Evolutionary conservation across 2,888 invertebrate genomes (phyloP), one percentile per base, ranked within the genome.

Genomic region (Hetaerina titia): DNA sequence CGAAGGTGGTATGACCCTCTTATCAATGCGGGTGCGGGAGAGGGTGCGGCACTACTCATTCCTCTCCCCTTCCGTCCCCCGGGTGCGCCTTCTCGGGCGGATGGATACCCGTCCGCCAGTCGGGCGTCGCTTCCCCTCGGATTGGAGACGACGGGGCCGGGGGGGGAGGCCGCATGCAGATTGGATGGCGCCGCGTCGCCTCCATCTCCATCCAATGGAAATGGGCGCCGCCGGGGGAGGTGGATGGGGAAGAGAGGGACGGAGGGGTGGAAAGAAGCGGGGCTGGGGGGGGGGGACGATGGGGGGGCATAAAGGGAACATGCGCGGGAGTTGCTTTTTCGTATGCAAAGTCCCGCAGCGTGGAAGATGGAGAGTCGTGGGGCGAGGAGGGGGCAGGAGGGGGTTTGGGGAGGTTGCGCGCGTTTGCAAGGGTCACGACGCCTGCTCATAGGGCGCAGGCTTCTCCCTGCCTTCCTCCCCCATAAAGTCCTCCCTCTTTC

Each of bases 151-250:
- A 7, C 63, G 13, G 31, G 22, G 45, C 45, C 45, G 45, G 45
- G 45, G 45, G 45, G 45, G 45, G 45, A 45, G 56, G 92, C 25
- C 92, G 63, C 92, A 92, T 92, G 92, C 92, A 92, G 92, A 92
- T 92, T 92, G 92, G 92, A 25, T n/a, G 90, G 90, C 90, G 90
- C 63, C 90, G 90, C 90, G 63, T 22, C 63, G 89, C 90, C 57
- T 45, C 60, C 15, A 13, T 45, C 56, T 60, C 89, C 58, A n/a
- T 89, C 69, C 92, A 92, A 63, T 64, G 63, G 63, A 63, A 90
- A 69, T 69, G 69, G 63, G 92, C 92, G 92, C 56, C 69, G 31
- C 9, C 45, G 63, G 25, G 90, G 45, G 63, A 31, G 89, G 89
- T 45, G 5, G 57, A 19, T 56, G 89, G 89, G 56, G 25, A 45